Percentiles rank a stretch among this genome's conserved stretches.
These are phyloP conservation scores for Formica selysi DNA, from an alignment of 1,140 invertebrate genomes.

Conservation along the genomic window DNA sequence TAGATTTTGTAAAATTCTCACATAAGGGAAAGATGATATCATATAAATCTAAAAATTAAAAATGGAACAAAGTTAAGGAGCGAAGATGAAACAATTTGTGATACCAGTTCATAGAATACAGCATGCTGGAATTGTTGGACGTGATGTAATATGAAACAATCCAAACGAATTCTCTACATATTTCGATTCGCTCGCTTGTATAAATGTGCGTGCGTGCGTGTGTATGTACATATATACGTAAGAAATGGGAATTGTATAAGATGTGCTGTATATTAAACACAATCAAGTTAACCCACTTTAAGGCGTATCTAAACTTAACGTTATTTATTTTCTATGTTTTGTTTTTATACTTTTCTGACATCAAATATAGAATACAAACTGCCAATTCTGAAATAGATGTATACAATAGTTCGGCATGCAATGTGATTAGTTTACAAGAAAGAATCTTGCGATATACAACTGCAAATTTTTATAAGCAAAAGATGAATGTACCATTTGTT, in stretches of 20 bases:
- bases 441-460: conserved; percentile 70
- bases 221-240: conserved; percentile 54
- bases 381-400: conserved; percentile 13
- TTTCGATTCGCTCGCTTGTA: conserved; percentile 40
- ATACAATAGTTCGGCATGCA: background rate
- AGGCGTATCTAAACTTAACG: conserved; percentile 13
- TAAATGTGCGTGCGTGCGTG: conserved; percentile 51
- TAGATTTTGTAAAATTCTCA: conserved; percentile 47
- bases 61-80: conserved; percentile 6
- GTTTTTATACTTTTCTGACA: conserved; percentile 3
- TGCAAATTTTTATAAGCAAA: conserved; percentile 83
- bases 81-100: conserved; percentile 25
- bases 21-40: background rate
- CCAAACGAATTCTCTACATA: conserved; percentile 1
- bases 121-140: background rate
- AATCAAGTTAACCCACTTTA: conserved; percentile 35
- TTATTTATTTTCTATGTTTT: background rate
- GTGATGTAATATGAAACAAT: conserved; percentile 10
- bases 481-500: conserved; percentile 82
- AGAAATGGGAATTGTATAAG: conserved; percentile 47
- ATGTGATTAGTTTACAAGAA: conserved; percentile 67
- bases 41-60: conserved; percentile 34
- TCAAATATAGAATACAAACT: conserved; percentile 46
- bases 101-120: conserved; percentile 22
- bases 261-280: conserved; percentile 22